phyloP scores from a whole-genome alignment of 2,113 vertebrate genomes.

The Diglossa brunneiventris region DNA sequence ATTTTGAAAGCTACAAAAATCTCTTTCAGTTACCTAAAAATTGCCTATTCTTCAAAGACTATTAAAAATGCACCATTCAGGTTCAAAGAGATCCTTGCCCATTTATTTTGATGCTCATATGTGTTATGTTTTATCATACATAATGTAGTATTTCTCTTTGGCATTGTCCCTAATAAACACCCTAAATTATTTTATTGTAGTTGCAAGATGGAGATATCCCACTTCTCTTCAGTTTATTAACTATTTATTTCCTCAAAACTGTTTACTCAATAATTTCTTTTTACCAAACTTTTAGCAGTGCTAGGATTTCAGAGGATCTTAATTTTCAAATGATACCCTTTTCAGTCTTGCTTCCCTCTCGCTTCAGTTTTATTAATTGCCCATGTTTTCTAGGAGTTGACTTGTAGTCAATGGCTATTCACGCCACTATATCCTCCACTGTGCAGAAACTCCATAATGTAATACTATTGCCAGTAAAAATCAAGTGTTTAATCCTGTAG shows the following conservation, averaged over 20 bases:
- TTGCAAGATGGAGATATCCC: background rate
- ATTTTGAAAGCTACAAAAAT: background rate
- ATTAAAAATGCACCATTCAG: background rate
- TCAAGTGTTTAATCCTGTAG: background rate
- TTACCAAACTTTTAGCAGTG: background rate
- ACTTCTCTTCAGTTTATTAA: background rate
- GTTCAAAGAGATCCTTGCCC: background rate
- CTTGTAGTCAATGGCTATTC: background rate
- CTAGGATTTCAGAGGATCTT: background rate
- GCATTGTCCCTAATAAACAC: background rate
- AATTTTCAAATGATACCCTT: background rate
- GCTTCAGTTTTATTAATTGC: background rate
- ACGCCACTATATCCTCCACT: background rate
- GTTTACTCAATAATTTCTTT: background rate
- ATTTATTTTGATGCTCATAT: background rate
- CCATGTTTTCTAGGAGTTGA: background rate
- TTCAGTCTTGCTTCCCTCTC: background rate
- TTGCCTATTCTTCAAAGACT: background rate
- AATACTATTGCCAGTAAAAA: background rate
- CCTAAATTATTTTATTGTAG: background rate
- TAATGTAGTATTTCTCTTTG: background rate
- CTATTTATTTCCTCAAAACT: background rate
- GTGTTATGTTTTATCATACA: background rate
- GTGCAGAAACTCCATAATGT: background rate
- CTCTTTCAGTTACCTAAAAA: background rate